Evolutionary conservation across 2,797 vertebrate species (phyloP).

Genomic region (Helarctos malayanus): DNA sequence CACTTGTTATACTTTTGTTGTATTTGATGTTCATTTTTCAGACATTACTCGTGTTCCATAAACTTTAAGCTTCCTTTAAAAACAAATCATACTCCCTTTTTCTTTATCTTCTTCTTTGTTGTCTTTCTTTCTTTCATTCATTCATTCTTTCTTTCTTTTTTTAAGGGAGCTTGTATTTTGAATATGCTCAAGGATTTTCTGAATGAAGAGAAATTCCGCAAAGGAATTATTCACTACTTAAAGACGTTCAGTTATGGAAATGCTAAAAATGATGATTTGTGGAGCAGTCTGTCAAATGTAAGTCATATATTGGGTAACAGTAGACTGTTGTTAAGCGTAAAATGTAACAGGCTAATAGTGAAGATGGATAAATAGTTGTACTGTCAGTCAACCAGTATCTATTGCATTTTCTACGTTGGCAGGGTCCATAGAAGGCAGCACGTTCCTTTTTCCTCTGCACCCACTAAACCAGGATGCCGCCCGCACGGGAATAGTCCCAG

Average conservation of each 20-base stretch:
- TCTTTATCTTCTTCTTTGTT: not conserved
- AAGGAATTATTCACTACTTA: constrained; percentile 91
- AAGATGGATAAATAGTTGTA: not conserved
- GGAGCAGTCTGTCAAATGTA: constrained; percentile 91
- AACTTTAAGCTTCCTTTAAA: constrained; percentile 41
- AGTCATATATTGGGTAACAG: not conserved
- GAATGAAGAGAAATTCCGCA: constrained; percentile 91
- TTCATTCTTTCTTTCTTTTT: not conserved
- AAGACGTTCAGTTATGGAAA: constrained; percentile 91
- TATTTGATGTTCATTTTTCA: not conserved
- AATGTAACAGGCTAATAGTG: not conserved
- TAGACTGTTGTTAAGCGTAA: not conserved
- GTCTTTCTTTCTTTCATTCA: not conserved
- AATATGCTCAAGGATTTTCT: constrained; percentile 93
- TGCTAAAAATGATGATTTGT: constrained; percentile 91
- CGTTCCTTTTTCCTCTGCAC: not conserved
- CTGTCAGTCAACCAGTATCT: not conserved
- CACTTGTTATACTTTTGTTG: not conserved
- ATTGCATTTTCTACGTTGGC: not conserved
- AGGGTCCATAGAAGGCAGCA: not conserved
- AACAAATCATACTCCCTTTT: not conserved
- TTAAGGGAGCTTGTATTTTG: constrained; percentile 92
- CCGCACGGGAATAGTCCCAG: not conserved
- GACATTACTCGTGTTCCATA: not conserved
- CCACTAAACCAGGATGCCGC: not conserved